Conservation (phyloP, 2,888 invertebrate genomes). For the Pteria penguin region DNA sequence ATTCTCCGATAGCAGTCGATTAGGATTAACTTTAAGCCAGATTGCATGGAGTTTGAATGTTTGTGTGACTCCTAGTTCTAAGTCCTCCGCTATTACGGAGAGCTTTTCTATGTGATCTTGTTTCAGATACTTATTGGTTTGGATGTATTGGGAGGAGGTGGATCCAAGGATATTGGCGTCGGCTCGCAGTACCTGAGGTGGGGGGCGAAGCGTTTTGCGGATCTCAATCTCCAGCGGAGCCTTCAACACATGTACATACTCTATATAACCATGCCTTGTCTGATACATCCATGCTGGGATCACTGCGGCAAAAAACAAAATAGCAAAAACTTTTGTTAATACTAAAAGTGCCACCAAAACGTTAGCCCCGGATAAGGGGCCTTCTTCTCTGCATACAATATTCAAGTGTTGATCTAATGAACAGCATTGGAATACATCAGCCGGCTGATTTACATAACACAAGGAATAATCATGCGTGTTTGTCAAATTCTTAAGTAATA, state of each 20-base stretch:
- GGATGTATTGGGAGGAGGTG: not conserved
- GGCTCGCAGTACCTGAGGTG: not conserved
- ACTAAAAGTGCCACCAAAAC: too few species aligned
- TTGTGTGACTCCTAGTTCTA: not conserved
- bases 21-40: slow-evolving; percentile 8
- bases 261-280: slow-evolving; percentile 4
- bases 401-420: too few species aligned
- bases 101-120: slow-evolving; percentile 7
- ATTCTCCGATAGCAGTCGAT: not conserved
- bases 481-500: too few species aligned
- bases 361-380: too few species aligned
- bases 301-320: not conserved
- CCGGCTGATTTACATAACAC: too few species aligned
- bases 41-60: slow-evolving; percentile 2
- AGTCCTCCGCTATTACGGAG: not conserved
- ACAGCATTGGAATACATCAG: too few species aligned
- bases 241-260: slow-evolving; percentile 1
- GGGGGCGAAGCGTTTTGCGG: not conserved
- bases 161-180: not conserved
- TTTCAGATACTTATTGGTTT: not conserved
- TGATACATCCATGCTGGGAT: not conserved
- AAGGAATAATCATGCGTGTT: too few species aligned
- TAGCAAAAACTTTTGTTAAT: not conserved
- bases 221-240: slow-evolving; percentile 10
- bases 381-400: too few species aligned